Evolutionary conservation across 2,888 invertebrate species (phyloP), one percentile per base, ranked within the genome.

Genomic region (Dione juno): DNA sequence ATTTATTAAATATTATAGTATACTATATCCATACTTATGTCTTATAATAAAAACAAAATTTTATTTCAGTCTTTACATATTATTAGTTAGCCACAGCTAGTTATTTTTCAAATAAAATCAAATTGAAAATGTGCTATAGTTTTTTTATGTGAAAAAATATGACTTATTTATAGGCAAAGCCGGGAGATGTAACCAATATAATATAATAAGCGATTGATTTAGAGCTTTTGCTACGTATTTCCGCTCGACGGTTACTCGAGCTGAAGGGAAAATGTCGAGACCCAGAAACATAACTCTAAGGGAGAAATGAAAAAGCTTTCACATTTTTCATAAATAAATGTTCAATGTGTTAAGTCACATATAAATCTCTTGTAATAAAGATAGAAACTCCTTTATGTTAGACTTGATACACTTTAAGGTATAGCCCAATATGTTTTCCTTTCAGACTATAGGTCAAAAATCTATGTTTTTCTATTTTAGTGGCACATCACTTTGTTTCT

Each of bases 361-460:
- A 61, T 61, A 45, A 61, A 45, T 45, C 28, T 61, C 28, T n/a
- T 43, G 28, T 45, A 21, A 59, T 43, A 61, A 45, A 61, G 43
- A 28, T 10, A 45, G 10, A 61, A n/a, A 41, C 11, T 61, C 28
- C n/a, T 61, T 45, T 28, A 61, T 45, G 1, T 21, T 43, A n/a
- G 14, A 45, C n/a, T 61, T 45, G 21, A 9, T 35, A 16, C 6
- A 14, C 6, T 45, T 43, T 1, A 7, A 43, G n/a, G 41, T 8
- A 9, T 37, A 16, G n/a, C n/a, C n/a, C n/a, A n/a, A n/a, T n/a
- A n/a, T n/a, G n/a, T n/a, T n/a, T n/a, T n/a, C 37, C 10, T 57
- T 57, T 57, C 6, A 3, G 1, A 28, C 28, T 28, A 28, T 28
- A 28, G 5, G 5, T 28, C 28, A 2, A 28, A 28, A 28, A 28